A percentile compares a stretch with the other conserved stretches of the same genome.
phyloP scores from a whole-genome alignment of 2,113 vertebrate genomes.

The Opisthocomus hoazin region DNA sequence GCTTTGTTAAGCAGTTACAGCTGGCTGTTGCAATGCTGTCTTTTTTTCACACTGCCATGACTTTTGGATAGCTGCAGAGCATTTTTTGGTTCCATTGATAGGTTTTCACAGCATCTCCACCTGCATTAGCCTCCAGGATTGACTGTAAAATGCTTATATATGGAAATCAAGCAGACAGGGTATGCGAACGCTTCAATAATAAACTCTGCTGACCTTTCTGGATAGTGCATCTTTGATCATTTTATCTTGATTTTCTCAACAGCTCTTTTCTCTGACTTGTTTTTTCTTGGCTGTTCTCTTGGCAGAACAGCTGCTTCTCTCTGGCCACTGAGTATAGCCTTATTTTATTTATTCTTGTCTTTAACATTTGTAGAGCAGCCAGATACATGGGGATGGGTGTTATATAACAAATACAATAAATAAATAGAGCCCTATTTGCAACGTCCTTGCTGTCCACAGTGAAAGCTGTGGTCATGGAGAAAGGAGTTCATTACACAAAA shows the following conservation, averaged over 20 bases:
- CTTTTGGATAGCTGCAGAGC: neutral
- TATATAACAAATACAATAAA: constrained; percentile 67
- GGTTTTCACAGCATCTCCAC: neutral
- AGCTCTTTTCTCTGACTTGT: constrained; percentile 7
- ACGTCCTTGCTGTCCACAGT: constrained; percentile 18
- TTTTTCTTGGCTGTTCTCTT: constrained; percentile 48
- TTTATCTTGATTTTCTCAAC: constrained; percentile 43
- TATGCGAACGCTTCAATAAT: neutral
- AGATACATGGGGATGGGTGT: constrained; percentile 63
- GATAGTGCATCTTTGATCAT: constrained; percentile 11
- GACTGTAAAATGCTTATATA: neutral
- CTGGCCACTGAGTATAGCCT: constrained; percentile 18
- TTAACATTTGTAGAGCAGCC: constrained; percentile 55
- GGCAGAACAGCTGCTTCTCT: constrained; percentile 52
- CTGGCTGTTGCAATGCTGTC: neutral
- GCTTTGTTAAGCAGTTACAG: neutral
- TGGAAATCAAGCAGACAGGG: neutral
- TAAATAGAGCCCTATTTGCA: constrained; percentile 55
- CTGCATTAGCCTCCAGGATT: neutral
- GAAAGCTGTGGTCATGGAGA: constrained; percentile 66
- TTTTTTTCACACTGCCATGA: neutral
- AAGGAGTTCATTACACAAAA: constrained; percentile 49
- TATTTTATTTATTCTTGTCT: constrained; percentile 56
- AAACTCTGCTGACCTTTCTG: constrained; percentile 13
- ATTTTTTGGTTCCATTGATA: neutral